Conservation (phyloP, 2,888 invertebrate genomes). For the Lasioglossum figueresi region DNA sequence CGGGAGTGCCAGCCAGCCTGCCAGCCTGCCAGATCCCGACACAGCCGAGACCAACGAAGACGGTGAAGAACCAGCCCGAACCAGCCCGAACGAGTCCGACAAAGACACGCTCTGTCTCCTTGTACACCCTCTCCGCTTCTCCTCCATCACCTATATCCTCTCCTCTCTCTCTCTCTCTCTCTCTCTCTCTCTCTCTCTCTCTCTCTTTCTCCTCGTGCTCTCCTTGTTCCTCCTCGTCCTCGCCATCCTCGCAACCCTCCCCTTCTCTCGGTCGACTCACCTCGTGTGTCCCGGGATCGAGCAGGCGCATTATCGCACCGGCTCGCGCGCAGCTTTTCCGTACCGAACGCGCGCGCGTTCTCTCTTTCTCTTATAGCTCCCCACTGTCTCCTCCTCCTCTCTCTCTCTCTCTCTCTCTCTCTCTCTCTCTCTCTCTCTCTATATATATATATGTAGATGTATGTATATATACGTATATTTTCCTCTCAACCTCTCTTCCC, state of each 20-base stretch:
- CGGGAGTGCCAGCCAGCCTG: slow-evolving; percentile 78
- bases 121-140: slow-evolving; percentile 34
- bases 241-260: slow-evolving; percentile 19
- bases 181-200: no score
- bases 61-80: slow-evolving; percentile 16
- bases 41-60: slow-evolving; percentile 42
- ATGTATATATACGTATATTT: neutral
- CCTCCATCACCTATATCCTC: neutral
- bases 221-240: neutral
- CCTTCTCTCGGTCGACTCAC: slow-evolving; percentile 23
- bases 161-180: no score
- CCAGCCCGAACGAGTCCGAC: neutral
- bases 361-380: slow-evolving; percentile 12
- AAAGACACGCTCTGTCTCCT: slow-evolving; percentile 34
- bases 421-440: slow-evolving; percentile 4
- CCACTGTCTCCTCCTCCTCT: neutral
- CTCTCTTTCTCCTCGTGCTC: neutral
- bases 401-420: slow-evolving; percentile 7
- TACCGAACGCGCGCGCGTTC: slow-evolving; percentile 31
- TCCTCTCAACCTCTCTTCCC: neutral
- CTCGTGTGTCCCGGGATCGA: slow-evolving; percentile 70
- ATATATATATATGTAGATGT: neutral
- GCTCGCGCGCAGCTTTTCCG: slow-evolving; percentile 49
- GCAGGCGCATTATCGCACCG: slow-evolving; percentile 65
- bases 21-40: slow-evolving; percentile 61